phyloP scores from a whole-genome alignment of 2,797 vertebrate genomes.

The Telmatherina bonti region DNA sequence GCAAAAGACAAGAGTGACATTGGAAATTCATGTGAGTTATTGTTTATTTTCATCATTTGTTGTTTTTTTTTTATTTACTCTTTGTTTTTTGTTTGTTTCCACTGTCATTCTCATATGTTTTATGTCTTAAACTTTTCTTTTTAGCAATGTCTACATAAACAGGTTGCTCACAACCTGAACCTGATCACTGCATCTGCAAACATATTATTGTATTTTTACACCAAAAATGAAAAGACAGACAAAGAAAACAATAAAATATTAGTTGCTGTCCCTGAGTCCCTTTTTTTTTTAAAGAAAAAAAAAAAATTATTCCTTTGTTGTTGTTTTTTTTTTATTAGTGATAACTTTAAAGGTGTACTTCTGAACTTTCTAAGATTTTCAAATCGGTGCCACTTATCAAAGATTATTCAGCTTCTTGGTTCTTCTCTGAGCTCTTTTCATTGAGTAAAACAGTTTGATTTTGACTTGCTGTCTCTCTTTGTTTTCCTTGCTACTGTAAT shows the following conservation, averaged over 20 bases:
- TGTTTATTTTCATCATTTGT: slow-evolving; percentile 72
- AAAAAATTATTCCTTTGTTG: too few relatives aligned
- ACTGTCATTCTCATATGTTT: slow-evolving; percentile 27
- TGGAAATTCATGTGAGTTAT: slow-evolving; percentile 98
- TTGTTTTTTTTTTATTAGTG: neutral
- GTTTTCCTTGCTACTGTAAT: neutral
- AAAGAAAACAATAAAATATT: neutral
- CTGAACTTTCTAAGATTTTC: neutral
- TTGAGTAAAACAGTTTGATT: neutral
- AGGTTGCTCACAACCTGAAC: neutral
- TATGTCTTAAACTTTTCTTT: slow-evolving; percentile 19
- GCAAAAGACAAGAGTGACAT: slow-evolving; percentile 96
- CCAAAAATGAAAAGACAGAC: neutral
- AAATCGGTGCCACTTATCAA: neutral
- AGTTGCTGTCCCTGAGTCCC: neutral
- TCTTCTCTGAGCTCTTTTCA: neutral
- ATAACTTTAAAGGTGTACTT: neutral
- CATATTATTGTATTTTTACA: neutral
- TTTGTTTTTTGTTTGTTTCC: slow-evolving; percentile 71
- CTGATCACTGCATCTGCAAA: neutral
- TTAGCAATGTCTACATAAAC: neutral
- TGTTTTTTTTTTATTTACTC: slow-evolving; percentile 68
- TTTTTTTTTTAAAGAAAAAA: too few relatives aligned
- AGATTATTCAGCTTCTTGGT: neutral
- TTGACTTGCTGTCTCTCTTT: neutral